Evolutionary conservation across 2,888 invertebrate genomes (phyloP).

Genomic region (Pinctada fucata): DNA sequence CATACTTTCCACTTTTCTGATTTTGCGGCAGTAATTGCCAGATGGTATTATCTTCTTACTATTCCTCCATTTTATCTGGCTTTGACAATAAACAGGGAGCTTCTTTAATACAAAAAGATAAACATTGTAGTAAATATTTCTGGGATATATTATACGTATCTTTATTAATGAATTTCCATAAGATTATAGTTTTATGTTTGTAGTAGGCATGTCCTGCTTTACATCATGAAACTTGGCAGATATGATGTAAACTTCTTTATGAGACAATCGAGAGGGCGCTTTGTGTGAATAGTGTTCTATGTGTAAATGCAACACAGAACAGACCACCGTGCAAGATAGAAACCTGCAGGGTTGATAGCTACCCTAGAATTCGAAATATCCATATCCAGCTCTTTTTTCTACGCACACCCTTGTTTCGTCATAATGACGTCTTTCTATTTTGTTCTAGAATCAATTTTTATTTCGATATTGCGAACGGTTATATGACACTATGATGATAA

Average conservation of each 20-base stretch:
- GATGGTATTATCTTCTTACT: not conserved
- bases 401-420: too few relatives aligned
- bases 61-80: not conserved
- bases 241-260: not conserved
- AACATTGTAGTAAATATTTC: not conserved
- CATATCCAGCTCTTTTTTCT: too few relatives aligned
- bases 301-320: too few relatives aligned
- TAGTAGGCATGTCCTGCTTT: not conserved
- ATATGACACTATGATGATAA: too few relatives aligned
- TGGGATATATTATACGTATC: not conserved
- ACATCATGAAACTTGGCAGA: not conserved
- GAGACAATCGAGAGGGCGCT: too few relatives aligned
- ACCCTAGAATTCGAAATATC: too few relatives aligned
- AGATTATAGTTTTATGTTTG: not conserved
- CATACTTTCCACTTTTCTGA: slow-evolving; percentile 3
- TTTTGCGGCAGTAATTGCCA: not conserved
- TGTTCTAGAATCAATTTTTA: too few relatives aligned
- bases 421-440: too few relatives aligned
- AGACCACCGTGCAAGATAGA: too few relatives aligned
- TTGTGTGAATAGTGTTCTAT: too few relatives aligned
- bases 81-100: not conserved
- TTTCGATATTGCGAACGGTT: too few relatives aligned
- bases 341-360: too few relatives aligned
- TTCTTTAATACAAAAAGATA: not conserved
- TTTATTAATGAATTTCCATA: not conserved